Base-by-base conservation (phyloP, 2,888 invertebrate species). In the Muscina levida region DNA sequence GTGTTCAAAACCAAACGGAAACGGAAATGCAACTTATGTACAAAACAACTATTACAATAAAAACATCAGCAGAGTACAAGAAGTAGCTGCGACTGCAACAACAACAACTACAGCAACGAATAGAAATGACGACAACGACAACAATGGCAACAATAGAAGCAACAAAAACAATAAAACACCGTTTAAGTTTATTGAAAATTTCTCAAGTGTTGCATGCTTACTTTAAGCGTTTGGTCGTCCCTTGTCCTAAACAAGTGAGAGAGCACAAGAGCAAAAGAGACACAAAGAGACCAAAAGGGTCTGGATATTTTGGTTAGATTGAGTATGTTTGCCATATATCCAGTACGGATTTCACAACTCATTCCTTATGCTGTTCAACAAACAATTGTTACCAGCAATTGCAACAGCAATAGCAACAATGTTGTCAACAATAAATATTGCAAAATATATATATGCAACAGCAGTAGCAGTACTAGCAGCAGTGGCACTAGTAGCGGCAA, bases 351-450 rank as follows among this genome's bases (percentile, higher is more conserved):
- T 17, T 24, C 42, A 42, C 39, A 62, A 62, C 62, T 62, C 62
- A 42, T 62, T 37, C n/a, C 37, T 22, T 2, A 11, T 42, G 62
- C 17, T 15, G 31, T 19, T 51, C 53, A n/a, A 81, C 79, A 80
- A 85, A 85, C 82, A 70, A 73, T 67, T 73, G 46, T 65, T 67
- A 72, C 72, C 72, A 75, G 42, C 53, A 68, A 15, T 17, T 26
- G 66, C 57, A 66, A 67, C 22, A 77, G 51, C 57, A 66, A 67
- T 19, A 77, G 51, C 76, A 84, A 77, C 84, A 84, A 82, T 83
- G 82, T 83, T 85, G 86, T 82, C 82, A 80, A 79, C 78, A 66
- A 76, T 79, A 82, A 78, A 76, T 82, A 78, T 79, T 73, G 42
- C 53, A 72, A 65, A 56, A 17, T 53, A 72, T 82, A 44, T 82